Conservation (phyloP, 2,888 invertebrate genomes). For the Andrena hattorfiana region DNA sequence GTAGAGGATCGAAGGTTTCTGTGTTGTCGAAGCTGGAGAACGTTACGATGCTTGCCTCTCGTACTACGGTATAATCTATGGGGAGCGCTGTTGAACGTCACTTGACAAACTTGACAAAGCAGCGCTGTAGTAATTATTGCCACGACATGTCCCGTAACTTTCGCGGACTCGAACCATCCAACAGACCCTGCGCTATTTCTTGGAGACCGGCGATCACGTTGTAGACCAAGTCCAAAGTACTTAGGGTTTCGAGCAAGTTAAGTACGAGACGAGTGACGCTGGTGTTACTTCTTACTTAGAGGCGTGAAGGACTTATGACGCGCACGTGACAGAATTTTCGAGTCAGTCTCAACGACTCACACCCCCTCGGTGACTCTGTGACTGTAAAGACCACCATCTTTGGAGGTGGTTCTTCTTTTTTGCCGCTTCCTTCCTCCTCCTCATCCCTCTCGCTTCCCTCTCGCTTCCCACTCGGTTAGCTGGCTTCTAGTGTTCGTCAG, state of each 20-base stretch:
- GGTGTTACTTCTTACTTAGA: slow-evolving; percentile 80
- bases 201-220: neutral
- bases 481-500: slow-evolving; percentile 44
- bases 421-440: slow-evolving; percentile 47
- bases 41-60: neutral
- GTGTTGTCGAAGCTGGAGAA: neutral
- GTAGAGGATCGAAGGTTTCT: neutral
- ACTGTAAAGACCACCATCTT: slow-evolving; percentile 53
- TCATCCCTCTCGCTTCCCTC: slow-evolving; percentile 24
- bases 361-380: slow-evolving; percentile 24
- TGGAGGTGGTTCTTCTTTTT: slow-evolving; percentile 43
- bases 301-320: slow-evolving; percentile 81
- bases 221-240: slow-evolving; percentile 48
- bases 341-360: slow-evolving; percentile 45
- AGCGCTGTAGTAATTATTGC: slow-evolving; percentile 10
- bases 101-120: neutral
- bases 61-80: too few relatives aligned
- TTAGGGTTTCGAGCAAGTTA: slow-evolving; percentile 45
- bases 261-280: slow-evolving; percentile 47
- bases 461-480: slow-evolving; percentile 40
- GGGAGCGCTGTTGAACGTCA: neutral
- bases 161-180: neutral
- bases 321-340: slow-evolving; percentile 83
- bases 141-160: slow-evolving; percentile 1
- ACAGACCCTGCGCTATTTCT: slow-evolving; percentile 10